phyloP scores from a whole-genome alignment of 2,888 invertebrate species.

The Tigriopus californicus region DNA sequence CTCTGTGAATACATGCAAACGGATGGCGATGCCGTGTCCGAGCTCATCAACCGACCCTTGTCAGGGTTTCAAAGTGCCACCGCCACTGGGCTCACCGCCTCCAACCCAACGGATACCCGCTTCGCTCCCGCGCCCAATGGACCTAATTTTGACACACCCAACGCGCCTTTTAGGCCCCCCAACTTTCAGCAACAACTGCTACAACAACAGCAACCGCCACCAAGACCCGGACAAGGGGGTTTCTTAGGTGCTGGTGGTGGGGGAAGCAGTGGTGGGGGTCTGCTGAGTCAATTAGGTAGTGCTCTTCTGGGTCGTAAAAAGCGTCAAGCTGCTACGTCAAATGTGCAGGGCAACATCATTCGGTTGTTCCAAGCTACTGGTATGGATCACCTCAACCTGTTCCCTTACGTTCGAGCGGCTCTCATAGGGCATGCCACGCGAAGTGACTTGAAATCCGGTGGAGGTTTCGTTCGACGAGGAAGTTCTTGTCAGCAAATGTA shows the following conservation, averaged over 20 bases:
- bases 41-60: not conserved
- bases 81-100: too few relatives aligned
- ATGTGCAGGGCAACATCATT: not conserved
- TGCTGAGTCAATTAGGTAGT: not conserved
- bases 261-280: not conserved
- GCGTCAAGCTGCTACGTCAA: not conserved
- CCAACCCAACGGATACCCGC: not conserved
- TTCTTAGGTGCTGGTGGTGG: not conserved
- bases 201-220: not conserved
- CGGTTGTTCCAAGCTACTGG: not conserved
- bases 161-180: not conserved
- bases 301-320: not conserved
- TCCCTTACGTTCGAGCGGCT: not conserved
- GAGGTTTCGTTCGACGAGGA: not conserved
- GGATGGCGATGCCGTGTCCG: not conserved
- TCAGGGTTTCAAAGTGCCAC: not conserved
- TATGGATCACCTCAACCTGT: not conserved
- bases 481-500: not conserved
- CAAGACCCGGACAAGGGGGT: not conserved
- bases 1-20: not conserved
- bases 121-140: not conserved
- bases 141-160: not conserved
- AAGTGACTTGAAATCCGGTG: not conserved
- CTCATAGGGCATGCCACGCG: not conserved
- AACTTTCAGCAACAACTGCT: not conserved